Percentiles rank a stretch among this genome's conserved stretches.
phyloP scores from a whole-genome alignment of 37 sponge, comb jelly and placozoan genomes.

The Geodia barretti region DNA sequence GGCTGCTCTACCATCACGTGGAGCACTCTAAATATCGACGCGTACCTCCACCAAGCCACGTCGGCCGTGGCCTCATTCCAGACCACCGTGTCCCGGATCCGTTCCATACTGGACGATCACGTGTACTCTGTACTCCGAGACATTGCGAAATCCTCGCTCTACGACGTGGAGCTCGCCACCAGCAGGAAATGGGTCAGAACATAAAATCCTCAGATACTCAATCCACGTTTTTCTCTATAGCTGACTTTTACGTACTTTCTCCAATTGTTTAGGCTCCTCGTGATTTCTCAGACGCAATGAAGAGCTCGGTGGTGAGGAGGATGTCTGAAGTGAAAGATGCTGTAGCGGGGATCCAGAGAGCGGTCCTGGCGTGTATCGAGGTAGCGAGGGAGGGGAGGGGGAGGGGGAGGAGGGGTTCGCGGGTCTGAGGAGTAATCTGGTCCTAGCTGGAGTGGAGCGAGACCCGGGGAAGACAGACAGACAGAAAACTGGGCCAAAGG shows the following conservation, averaged over 20 bases:
- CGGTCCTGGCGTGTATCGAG: slow-evolving; percentile 26
- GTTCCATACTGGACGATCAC: slow-evolving; percentile 21
- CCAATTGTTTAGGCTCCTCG: slow-evolving; percentile 29
- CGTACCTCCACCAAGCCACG: slow-evolving; percentile 72
- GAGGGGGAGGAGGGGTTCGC: background rate
- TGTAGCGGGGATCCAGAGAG: slow-evolving; percentile 5
- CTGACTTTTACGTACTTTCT: too few species aligned
- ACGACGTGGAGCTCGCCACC: slow-evolving; percentile 48
- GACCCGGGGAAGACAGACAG: too few species aligned
- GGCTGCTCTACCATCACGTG: slow-evolving; percentile 91
- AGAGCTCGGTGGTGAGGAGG: background rate
- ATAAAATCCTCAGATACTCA: background rate
- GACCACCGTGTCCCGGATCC: slow-evolving; percentile 15
- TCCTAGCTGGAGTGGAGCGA: background rate
- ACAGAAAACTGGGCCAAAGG: too few species aligned
- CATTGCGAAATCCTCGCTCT: slow-evolving; percentile 28
- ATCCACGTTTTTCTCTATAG: background rate
- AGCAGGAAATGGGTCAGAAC: slow-evolving; percentile 61
- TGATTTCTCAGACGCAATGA: slow-evolving; percentile 30
- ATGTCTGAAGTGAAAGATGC: slow-evolving; percentile 4
- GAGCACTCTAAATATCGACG: slow-evolving; percentile 94
- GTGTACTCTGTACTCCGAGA: slow-evolving; percentile 30
- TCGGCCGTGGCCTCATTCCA: slow-evolving; percentile 26
- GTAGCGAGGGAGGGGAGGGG: background rate
- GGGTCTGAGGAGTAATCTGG: background rate